phyloP scores from a whole-genome alignment of 2,113 vertebrate species.

The Ammodytes marinus region DNA sequence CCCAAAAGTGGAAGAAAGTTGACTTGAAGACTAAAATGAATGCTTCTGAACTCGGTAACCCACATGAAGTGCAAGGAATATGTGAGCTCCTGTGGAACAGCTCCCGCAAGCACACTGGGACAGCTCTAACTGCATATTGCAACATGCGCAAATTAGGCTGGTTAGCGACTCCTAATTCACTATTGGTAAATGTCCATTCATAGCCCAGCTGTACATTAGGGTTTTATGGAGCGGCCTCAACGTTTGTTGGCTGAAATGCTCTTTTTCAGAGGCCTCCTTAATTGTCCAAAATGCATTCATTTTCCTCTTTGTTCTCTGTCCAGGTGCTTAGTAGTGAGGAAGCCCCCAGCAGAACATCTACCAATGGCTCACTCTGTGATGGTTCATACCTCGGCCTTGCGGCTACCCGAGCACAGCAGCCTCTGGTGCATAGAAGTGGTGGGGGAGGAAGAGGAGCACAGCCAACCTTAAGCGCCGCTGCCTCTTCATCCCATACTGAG shows the following conservation, averaged over 20 bases:
- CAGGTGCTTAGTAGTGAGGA: slow-evolving; percentile 74
- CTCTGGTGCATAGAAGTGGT: slow-evolving; percentile 34
- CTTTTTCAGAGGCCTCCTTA: slow-evolving; percentile 51
- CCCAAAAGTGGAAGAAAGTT: slow-evolving; percentile 31
- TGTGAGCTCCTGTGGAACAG: slow-evolving; percentile 28
- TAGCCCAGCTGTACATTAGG: slow-evolving; percentile 43
- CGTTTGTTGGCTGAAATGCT: slow-evolving; percentile 52
- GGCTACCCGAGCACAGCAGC: slow-evolving; percentile 36
- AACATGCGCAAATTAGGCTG: slow-evolving; percentile 56
- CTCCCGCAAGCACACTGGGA: slow-evolving; percentile 31
- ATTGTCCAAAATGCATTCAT: slow-evolving; percentile 53
- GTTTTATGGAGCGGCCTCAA: slow-evolving; percentile 50
- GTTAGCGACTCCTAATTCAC: slow-evolving; percentile 54
- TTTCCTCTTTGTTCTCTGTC: slow-evolving; percentile 54
- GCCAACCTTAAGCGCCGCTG: slow-evolving; percentile 2
- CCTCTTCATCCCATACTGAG: slow-evolving; percentile 33
- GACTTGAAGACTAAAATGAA: slow-evolving; percentile 27
- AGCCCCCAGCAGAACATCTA: slow-evolving; percentile 46
- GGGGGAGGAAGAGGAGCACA: slow-evolving; percentile 36
- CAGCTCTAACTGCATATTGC: slow-evolving; percentile 37
- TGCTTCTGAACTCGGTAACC: neutral
- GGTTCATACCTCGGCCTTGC: slow-evolving; percentile 80
- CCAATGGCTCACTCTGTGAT: slow-evolving; percentile 64
- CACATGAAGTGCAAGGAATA: slow-evolving; percentile 30
- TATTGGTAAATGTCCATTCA: slow-evolving; percentile 54